Conservation (phyloP, 2,888 invertebrate species). For the Trachelus tabidus region DNA sequence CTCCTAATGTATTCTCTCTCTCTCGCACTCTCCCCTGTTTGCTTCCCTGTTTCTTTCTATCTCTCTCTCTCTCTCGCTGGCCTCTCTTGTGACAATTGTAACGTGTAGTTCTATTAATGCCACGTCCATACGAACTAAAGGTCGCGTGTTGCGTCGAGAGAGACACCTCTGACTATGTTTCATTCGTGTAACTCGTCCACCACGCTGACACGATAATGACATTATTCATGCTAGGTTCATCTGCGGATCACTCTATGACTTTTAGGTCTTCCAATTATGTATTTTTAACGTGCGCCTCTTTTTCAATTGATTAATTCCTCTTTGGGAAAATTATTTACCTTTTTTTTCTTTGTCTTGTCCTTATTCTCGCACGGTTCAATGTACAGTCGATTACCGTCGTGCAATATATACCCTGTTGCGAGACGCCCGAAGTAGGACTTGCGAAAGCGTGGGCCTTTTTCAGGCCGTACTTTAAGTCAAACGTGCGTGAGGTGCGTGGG, state of each 20-base stretch:
- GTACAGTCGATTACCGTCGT: not conserved
- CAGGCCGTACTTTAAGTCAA: not conserved
- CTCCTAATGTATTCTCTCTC: not conserved
- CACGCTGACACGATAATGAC: not conserved
- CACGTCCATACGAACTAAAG: constrained; percentile 34
- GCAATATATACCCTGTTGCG: not conserved
- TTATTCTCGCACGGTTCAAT: not conserved
- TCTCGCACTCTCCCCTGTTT: not conserved
- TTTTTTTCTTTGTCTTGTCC: constrained; percentile 18
- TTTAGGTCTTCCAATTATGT: not conserved
- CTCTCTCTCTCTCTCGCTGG: not conserved
- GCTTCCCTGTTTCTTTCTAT: not conserved
- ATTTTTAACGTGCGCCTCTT: not conserved
- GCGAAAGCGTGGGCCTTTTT: not conserved
- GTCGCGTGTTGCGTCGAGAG: constrained; percentile 13
- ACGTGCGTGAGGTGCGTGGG: constrained; percentile 4
- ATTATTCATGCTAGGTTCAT: not conserved
- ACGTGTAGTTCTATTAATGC: constrained; percentile 42
- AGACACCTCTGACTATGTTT: not conserved
- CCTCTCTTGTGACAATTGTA: not conserved
- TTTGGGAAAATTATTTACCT: not conserved
- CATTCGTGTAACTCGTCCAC: not conserved
- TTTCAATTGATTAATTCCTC: not conserved
- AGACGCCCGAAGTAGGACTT: not conserved
- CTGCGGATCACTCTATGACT: not conserved